Conservation (phyloP, 2,888 invertebrate genomes). For the Rhagium mordax region DNA sequence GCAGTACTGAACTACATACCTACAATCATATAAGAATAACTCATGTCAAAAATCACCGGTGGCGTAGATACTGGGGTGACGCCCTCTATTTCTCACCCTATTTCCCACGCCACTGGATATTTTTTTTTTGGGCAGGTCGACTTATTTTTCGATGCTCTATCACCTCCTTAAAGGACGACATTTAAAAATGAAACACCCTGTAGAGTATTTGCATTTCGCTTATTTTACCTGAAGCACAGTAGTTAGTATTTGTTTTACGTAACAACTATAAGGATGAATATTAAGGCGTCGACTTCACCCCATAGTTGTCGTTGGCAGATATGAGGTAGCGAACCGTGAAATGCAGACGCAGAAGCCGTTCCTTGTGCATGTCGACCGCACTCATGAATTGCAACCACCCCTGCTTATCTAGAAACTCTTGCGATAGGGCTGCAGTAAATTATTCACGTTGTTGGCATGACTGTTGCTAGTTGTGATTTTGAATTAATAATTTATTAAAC, state of each 20-base stretch:
- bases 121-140: too few species aligned
- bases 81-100: too few species aligned
- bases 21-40: too few species aligned
- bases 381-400: background rate
- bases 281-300: slow-evolving; percentile 15
- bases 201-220: too few species aligned
- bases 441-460: background rate
- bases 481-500: background rate
- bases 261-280: background rate
- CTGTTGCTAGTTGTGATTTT: background rate
- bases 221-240: background rate
- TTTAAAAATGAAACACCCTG: too few species aligned
- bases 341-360: background rate
- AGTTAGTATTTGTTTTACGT: background rate
- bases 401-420: background rate
- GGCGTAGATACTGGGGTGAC: too few species aligned
- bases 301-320: background rate
- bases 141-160: too few species aligned
- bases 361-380: slow-evolving; percentile 1
- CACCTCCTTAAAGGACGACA: too few species aligned
- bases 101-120: too few species aligned
- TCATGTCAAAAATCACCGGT: too few species aligned
- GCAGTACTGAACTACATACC: too few species aligned
- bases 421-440: background rate
- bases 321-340: slow-evolving; percentile 22